Percentiles rank a stretch among this genome's conserved stretches.
Evolutionary conservation across 2,888 invertebrate genomes (phyloP).

Genomic region (Drosophila diplacantha): DNA sequence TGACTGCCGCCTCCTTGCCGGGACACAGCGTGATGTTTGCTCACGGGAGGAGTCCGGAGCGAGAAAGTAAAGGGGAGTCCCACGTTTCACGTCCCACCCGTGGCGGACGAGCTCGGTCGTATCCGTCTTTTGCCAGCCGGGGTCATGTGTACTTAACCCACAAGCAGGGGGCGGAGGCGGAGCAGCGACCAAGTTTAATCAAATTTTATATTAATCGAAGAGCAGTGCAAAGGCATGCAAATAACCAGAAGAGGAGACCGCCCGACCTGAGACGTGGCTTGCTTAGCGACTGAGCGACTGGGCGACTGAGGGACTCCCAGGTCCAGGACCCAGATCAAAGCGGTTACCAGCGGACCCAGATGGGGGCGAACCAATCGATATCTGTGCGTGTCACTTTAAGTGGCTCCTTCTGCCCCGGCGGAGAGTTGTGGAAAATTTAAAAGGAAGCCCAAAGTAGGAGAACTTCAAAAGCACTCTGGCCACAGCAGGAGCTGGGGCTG

Average conservation of each 20-base stretch:
- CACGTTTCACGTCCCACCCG: conserved; percentile 24
- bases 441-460: conserved; percentile 28
- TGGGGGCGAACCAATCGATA: conserved; percentile 24
- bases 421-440: conserved; percentile 22
- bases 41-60: conserved; percentile 16
- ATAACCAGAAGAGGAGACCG: conserved; percentile 53
- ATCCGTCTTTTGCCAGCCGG: conserved; percentile 44
- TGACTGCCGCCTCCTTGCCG: conserved; percentile 54
- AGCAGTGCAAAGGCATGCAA: conserved; percentile 72
- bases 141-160: conserved; percentile 71
- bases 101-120: conserved; percentile 15
- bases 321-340: conserved; percentile 55
- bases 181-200: conserved; percentile 67
- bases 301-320: conserved; percentile 12
- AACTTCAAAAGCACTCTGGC: conserved; percentile 62
- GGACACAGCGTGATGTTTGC: conserved; percentile 46
- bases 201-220: conserved; percentile 72
- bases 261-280: conserved; percentile 38
- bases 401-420: conserved; percentile 12
- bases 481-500: neutral
- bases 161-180: conserved; percentile 26
- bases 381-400: conserved; percentile 52
- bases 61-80: conserved; percentile 13
- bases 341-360: conserved; percentile 27
- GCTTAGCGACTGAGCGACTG: conserved; percentile 22